A percentile compares a stretch with the other conserved stretches of the same genome.
Conservation (phyloP, 2,113 vertebrate species). For the Mirounga angustirostris region DNA sequence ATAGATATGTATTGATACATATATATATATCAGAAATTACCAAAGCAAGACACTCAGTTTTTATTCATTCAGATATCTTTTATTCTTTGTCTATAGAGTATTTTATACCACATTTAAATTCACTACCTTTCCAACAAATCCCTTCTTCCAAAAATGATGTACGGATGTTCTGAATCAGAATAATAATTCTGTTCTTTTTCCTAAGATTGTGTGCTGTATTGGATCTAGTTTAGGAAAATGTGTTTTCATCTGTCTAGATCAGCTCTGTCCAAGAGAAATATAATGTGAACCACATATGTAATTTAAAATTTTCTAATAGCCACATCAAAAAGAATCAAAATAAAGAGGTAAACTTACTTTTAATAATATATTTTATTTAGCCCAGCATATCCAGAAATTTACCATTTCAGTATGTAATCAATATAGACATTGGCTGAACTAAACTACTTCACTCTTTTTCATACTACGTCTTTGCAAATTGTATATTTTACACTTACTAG, state of each 20-base stretch:
- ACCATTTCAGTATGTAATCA: background rate
- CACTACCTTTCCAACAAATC: background rate
- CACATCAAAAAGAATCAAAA: background rate
- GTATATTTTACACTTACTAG: background rate
- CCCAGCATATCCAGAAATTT: background rate
- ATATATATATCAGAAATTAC: background rate
- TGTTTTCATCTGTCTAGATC: constrained; percentile 14
- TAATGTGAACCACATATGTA: background rate
- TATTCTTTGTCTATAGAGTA: background rate
- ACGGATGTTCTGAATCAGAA: background rate
- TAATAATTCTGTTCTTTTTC: background rate
- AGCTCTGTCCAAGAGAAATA: background rate
- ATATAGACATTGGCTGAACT: background rate
- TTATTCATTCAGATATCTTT: background rate
- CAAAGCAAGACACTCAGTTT: background rate
- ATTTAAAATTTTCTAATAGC: constrained; percentile 1
- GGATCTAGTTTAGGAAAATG: background rate
- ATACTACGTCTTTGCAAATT: background rate
- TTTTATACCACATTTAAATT: background rate
- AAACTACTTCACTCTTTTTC: background rate
- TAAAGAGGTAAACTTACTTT: constrained; percentile 27
- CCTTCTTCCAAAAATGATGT: background rate
- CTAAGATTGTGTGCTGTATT: background rate
- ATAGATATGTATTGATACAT: background rate
- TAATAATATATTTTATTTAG: background rate